These are phyloP conservation scores for Lagria hirta DNA, from an alignment of 2,888 invertebrate genomes.

Conservation along the genomic window DNA sequence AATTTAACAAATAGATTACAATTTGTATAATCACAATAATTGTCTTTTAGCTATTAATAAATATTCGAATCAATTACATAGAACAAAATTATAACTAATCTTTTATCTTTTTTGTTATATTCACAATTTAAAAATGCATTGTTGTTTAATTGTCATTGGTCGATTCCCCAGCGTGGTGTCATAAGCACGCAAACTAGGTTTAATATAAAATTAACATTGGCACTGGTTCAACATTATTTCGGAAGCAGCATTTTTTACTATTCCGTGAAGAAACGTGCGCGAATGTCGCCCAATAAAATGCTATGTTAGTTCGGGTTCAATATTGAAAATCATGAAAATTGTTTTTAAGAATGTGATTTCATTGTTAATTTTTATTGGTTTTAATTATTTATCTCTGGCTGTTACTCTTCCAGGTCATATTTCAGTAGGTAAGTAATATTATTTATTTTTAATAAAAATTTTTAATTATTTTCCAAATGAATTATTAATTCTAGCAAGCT, in stretches of 20 bases:
- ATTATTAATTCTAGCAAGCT: constrained; percentile 4
- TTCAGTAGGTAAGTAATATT: constrained; percentile 10
- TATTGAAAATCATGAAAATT: constrained; percentile 9
- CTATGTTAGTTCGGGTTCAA: no score
- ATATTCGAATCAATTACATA: no score
- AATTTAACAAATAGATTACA: no score
- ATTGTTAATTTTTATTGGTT: constrained; percentile 2
- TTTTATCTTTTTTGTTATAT: no score
- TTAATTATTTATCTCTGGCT: constrained; percentile 9
- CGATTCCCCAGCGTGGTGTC: not conserved
- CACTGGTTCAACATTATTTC: constrained; percentile 14
- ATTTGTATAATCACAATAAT: no score
- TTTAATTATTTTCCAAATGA: not conserved
- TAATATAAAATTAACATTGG: constrained; percentile 17
- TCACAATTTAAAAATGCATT: no score
- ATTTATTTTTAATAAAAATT: not conserved
- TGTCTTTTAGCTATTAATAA: no score
- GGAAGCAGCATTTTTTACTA: constrained; percentile 8
- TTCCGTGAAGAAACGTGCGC: constrained; percentile 5
- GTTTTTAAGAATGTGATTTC: constrained; percentile 11
- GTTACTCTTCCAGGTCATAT: not conserved
- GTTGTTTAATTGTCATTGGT: no score
- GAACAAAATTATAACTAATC: no score
- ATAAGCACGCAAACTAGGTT: constrained; percentile 8
- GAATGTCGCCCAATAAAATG: constrained; percentile 1